Percentiles rank a stretch among this genome's conserved stretches.
Conservation (phyloP, 2,888 invertebrate genomes). For the Bruchidius siliquastri region DNA sequence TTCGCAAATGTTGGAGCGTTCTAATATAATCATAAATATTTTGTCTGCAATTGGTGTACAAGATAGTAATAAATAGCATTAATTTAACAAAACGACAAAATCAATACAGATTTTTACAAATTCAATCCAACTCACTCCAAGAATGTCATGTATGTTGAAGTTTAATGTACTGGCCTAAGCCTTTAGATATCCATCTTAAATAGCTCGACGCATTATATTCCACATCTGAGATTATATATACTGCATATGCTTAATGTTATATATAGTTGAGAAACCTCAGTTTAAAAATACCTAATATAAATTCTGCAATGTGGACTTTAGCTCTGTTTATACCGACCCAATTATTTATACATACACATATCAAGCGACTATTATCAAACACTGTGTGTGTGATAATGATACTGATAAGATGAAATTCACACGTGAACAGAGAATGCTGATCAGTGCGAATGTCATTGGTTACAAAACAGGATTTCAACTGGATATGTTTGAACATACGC, state of each 20-base stretch:
- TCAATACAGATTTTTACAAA: no score
- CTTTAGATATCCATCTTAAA: no score
- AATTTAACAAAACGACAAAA: no score
- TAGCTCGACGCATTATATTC: no score
- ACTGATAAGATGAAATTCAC: background rate
- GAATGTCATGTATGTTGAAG: no score
- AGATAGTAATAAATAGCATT: no score
- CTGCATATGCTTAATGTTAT: background rate
- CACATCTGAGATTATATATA: constrained; percentile 5
- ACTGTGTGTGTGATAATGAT: background rate
- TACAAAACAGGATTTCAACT: background rate
- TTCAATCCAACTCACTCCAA: no score
- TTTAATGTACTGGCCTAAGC: no score
- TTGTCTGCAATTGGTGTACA: no score
- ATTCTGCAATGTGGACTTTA: background rate
- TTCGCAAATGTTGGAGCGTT: no score
- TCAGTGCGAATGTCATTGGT: background rate
- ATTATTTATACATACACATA: background rate
- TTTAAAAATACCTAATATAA: background rate
- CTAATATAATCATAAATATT: no score
- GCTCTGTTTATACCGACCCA: background rate
- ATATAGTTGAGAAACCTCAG: constrained; percentile 9
- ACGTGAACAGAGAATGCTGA: background rate
- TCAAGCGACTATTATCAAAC: background rate
- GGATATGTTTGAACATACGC: background rate